A percentile compares a stretch with the other conserved stretches of the same genome.
Evolutionary conservation across 2,888 invertebrate genomes (phyloP).

Genomic region (Drosophila neonasuta): DNA sequence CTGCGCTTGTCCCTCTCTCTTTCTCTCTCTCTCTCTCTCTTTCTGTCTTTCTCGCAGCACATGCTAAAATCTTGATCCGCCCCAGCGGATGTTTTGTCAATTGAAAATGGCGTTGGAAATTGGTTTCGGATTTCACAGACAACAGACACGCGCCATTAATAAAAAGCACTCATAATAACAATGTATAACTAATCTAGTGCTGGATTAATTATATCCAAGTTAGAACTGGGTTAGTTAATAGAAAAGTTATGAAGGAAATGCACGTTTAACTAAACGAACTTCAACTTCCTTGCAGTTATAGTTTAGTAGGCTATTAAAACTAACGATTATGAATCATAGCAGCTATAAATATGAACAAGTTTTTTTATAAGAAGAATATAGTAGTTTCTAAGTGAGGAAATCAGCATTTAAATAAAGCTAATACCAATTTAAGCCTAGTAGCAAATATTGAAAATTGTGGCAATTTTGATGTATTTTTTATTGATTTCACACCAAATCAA

Average conservation of each 20-base stretch:
- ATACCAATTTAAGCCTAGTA: no score
- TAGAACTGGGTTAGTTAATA: slow-evolving; percentile 2
- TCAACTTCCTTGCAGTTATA: background rate
- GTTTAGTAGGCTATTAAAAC: background rate
- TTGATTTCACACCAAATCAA: no score
- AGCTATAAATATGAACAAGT: no score
- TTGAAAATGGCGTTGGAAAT: slow-evolving; percentile 72
- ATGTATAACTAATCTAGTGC: slow-evolving; percentile 6
- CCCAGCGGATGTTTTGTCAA: slow-evolving; percentile 66
- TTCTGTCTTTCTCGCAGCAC: slow-evolving; percentile 56
- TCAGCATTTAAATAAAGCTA: no score
- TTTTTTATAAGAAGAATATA: no score
- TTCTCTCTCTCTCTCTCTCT: background rate
- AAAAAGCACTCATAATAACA: background rate
- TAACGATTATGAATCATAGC: background rate
- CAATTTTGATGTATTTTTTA: no score
- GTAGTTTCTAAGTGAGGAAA: no score
- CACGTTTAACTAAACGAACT: background rate
- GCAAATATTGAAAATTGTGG: background rate
- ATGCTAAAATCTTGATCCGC: slow-evolving; percentile 55
- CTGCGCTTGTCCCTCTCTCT: background rate
- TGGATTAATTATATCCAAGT: background rate
- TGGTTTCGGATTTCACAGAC: slow-evolving; percentile 66
- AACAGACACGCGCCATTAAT: slow-evolving; percentile 61
- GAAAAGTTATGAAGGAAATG: background rate